These are phyloP conservation scores for Oxyruncus cristatus DNA, from an alignment of 2,113 vertebrate species.

Conservation along the genomic window DNA sequence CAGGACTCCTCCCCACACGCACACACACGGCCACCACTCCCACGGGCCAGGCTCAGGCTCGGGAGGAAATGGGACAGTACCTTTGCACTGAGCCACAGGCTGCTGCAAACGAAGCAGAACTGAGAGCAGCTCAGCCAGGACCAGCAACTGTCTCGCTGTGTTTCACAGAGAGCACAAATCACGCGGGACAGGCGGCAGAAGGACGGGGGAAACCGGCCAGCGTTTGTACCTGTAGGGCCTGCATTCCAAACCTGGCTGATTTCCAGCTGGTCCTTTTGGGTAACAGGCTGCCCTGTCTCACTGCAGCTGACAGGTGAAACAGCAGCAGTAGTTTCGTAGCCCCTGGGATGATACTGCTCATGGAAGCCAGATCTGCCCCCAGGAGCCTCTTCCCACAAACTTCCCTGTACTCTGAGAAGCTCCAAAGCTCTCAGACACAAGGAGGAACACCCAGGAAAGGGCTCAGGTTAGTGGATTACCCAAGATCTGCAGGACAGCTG, in stretches of 20 bases:
- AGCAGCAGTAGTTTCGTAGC: not conserved
- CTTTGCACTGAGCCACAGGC: not conserved
- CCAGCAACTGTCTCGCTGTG: not conserved
- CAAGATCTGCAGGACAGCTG: not conserved
- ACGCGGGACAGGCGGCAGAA: rapidly evolving
- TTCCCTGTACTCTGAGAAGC: not conserved
- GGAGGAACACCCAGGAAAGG: not conserved
- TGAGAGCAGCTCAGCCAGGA: not conserved
- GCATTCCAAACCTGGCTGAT: not conserved
- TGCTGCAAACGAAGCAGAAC: not conserved
- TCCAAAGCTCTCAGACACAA: not conserved
- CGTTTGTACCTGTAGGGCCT: not conserved
- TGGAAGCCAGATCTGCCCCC: not conserved
- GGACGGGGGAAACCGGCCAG: rapidly evolving
- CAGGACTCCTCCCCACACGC: not conserved
- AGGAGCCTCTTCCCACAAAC: not conserved
- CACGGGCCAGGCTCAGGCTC: not conserved
- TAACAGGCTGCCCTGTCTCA: not conserved
- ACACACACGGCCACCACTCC: not conserved
- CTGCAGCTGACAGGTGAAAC: not conserved
- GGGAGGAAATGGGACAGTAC: not conserved
- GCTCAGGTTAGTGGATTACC: not conserved
- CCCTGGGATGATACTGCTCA: not conserved
- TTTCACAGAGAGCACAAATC: not conserved
- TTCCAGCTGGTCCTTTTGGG: not conserved